phyloP scores from a whole-genome alignment of 1,140 invertebrate genomes.

The Parasteatoda tepidariorum region DNA sequence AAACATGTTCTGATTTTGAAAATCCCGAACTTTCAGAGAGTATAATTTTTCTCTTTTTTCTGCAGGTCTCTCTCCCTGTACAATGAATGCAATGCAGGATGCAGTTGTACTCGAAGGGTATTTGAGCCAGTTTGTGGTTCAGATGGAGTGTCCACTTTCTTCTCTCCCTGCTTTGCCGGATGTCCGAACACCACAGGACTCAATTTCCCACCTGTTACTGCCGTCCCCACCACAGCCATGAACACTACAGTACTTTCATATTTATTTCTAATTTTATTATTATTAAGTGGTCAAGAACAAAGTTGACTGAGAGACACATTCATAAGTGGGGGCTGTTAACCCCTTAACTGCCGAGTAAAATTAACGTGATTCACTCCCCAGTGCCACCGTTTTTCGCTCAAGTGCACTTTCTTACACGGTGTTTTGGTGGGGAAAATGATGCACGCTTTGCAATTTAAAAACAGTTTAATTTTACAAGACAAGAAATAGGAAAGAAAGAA shows the following conservation, averaged over 20 bases:
- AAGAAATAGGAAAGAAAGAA: too few relatives aligned
- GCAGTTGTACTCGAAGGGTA: slow-evolving; percentile 74
- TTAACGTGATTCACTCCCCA: too few relatives aligned
- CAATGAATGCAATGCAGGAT: slow-evolving; percentile 73
- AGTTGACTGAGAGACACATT: not conserved
- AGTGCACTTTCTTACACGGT: too few relatives aligned
- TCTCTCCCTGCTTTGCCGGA: slow-evolving; percentile 79
- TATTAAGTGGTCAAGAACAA: not conserved
- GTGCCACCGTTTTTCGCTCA: too few relatives aligned
- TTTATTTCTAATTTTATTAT: not conserved
- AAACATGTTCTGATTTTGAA: too few relatives aligned
- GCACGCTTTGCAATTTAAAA: too few relatives aligned
- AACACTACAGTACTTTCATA: slow-evolving; percentile 12
- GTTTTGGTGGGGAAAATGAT: too few relatives aligned
- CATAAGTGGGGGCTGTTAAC: too few relatives aligned
- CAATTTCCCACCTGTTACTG: not conserved
- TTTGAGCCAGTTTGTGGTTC: slow-evolving; percentile 78
- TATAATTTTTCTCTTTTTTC: not conserved
- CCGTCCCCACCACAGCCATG: not conserved
- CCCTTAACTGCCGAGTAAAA: too few relatives aligned
- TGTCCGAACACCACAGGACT: slow-evolving; percentile 68
- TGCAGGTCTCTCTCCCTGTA: slow-evolving; percentile 42
- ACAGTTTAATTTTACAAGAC: too few relatives aligned
- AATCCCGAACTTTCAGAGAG: too few relatives aligned
- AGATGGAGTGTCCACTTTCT: slow-evolving; percentile 73